These are phyloP conservation scores for Xenentodon cancila DNA, from an alignment of 2,797 vertebrate species.

Conservation along the genomic window DNA sequence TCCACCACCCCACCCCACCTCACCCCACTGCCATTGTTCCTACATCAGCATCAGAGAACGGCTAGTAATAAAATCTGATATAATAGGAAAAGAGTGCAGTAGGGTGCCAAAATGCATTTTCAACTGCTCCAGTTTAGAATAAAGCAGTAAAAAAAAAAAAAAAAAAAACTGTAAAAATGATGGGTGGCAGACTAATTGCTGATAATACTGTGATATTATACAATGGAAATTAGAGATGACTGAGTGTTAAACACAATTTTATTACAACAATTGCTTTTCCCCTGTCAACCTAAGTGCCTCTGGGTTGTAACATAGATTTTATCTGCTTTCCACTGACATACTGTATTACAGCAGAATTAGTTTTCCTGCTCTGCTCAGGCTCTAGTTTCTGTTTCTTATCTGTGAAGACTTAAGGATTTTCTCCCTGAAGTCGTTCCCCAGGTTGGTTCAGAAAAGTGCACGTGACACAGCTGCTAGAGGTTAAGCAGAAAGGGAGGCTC, in stretches of 20 bases:
- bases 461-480: conserved; percentile 42
- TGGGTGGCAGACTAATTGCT: conserved; percentile 51
- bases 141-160: conserved; percentile 33
- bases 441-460: conserved; percentile 38
- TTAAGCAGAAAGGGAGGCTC: conserved; percentile 37
- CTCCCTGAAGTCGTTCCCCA: neutral
- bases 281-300: conserved; percentile 46
- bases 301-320: conserved; percentile 55
- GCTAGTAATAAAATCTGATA: conserved; percentile 64
- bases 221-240: conserved; percentile 59
- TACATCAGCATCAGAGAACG: conserved; percentile 36
- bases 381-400: conserved; percentile 61
- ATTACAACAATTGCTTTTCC: conserved; percentile 64
- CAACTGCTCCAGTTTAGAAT: conserved; percentile 54
- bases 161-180: conserved; percentile 30
- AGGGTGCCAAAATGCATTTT: conserved; percentile 64
- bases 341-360: conserved; percentile 40
- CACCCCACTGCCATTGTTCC: conserved; percentile 21
- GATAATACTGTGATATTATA: conserved; percentile 55
- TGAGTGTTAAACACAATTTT: conserved; percentile 61
- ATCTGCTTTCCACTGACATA: conserved; percentile 53
- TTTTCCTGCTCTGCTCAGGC: conserved; percentile 33
- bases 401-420: conserved; percentile 16
- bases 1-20: neutral
- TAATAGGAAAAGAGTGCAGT: conserved; percentile 51